Base-by-base conservation (phyloP, 2,113 vertebrate genomes). In the Dipodomys ordii region DNA sequence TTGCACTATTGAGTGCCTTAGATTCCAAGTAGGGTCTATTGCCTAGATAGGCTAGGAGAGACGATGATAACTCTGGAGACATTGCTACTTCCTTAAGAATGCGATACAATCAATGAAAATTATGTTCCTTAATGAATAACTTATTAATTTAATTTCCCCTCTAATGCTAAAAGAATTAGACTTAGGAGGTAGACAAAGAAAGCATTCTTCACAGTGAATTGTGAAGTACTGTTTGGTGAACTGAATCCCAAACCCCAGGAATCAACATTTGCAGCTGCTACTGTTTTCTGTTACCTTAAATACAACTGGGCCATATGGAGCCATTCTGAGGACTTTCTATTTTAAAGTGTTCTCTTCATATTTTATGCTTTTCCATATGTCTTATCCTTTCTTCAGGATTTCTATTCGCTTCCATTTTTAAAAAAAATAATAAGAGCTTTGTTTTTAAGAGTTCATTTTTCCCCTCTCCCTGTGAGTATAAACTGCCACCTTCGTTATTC, bases 301-400 rank as follows among this genome's bases (percentile, higher is more conserved):
- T 90, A 74, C 64, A 6, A 15, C 92, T 11, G 72, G 78, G 88
- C 92, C 96, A 96, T 92, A 96, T 96, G 96, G 94, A 93, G 77
- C 64, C n/a, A 82, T 89, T 87, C 85, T 94, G 92, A 96, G 88
- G 77, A 87, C 92, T 71, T 95, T 92, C 92, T 96, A 93, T 96
- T 96, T 97, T 94, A 82, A 97, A 96, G 84, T 7, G 88, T 93
- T 89, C 92, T 87, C 79, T 77, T 97, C 92, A 67, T 72, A 96
- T 95, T 92, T 96, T 92, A 88, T 92, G 94, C 76, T 92, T 97
- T 96, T 96, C 95, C 92, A 78, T 96, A 97, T 96, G 96, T 86
- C 94, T 96, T 68, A 32, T 95, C 72, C 85, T 94, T 91, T 86
- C 76, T 96, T 93, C 94, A 95, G 93, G 94, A 92, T 92, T 91